These are phyloP conservation scores for Cricetomys ansorgei DNA, from an alignment of 2,113 vertebrate species.

Conservation along the genomic window DNA sequence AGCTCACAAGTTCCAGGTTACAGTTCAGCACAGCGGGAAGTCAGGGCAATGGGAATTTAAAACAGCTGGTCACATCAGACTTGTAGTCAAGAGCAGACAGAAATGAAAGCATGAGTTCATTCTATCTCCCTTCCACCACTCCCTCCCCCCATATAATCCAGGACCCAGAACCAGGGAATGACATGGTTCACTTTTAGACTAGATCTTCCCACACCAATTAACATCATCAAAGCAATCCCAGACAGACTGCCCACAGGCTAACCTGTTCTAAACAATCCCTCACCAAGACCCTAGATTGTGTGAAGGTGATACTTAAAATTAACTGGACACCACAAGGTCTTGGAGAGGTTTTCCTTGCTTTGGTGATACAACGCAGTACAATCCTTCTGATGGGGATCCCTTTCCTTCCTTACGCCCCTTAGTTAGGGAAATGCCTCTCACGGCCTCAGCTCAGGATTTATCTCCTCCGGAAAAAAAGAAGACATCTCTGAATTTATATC, in stretches of 20 bases:
- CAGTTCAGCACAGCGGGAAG: not conserved
- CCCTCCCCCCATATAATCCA: too few species aligned
- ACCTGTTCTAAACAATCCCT: not conserved
- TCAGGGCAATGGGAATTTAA: too few species aligned
- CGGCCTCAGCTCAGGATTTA: not conserved
- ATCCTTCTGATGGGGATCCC: not conserved
- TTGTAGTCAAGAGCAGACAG: too few species aligned
- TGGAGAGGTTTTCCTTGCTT: not conserved
- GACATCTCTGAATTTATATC: not conserved
- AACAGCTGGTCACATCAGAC: not conserved
- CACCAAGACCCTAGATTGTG: not conserved
- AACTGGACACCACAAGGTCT: not conserved
- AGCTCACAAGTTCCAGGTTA: not conserved
- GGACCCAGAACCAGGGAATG: not conserved
- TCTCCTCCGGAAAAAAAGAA: not conserved
- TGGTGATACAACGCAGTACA: accelerated
- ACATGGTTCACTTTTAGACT: not conserved
- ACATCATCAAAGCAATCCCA: not conserved
- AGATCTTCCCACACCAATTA: not conserved
- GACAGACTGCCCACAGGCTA: not conserved
- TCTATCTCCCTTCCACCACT: not conserved
- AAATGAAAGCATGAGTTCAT: too few species aligned
- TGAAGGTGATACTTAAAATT: not conserved
- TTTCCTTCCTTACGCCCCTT: not conserved
- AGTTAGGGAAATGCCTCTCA: not conserved